Percentiles rank a stretch among this genome's conserved stretches.
Conservation (phyloP, 2,797 vertebrate species). For the Pseudochirops cupreus region DNA sequence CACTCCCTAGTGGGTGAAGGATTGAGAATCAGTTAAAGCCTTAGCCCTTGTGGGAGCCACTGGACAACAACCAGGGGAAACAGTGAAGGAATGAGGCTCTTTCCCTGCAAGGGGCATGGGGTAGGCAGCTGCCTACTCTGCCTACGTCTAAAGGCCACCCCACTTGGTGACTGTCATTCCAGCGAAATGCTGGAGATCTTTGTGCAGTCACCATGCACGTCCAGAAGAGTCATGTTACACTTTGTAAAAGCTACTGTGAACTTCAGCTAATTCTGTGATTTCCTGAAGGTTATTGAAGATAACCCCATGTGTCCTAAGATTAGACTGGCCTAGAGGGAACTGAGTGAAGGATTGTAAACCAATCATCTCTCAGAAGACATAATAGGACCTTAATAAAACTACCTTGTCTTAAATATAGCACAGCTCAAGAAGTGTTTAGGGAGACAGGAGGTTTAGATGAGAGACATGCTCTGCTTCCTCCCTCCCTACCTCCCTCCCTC, state of each 20-base stretch:
- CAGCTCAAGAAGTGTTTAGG: neutral
- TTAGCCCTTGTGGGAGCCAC: neutral
- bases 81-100: neutral
- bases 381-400: neutral
- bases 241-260: neutral
- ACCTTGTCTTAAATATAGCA: neutral
- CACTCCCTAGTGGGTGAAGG: neutral
- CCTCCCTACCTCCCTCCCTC: too few relatives aligned
- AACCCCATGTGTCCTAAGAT: neutral
- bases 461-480: neutral
- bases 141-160: neutral
- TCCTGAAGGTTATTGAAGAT: neutral
- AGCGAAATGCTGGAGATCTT: neutral
- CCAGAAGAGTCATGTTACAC: neutral
- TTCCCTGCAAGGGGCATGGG: neutral
- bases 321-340: neutral
- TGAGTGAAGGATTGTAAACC: neutral
- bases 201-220: neutral
- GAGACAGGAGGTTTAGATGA: neutral
- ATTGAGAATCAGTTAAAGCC: neutral
- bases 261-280: neutral
- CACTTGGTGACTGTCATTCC: neutral
- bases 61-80: neutral
- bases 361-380: neutral
- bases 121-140: neutral